phyloP scores from a whole-genome alignment of 1,140 invertebrate species.

The Brachionus koreanus region DNA sequence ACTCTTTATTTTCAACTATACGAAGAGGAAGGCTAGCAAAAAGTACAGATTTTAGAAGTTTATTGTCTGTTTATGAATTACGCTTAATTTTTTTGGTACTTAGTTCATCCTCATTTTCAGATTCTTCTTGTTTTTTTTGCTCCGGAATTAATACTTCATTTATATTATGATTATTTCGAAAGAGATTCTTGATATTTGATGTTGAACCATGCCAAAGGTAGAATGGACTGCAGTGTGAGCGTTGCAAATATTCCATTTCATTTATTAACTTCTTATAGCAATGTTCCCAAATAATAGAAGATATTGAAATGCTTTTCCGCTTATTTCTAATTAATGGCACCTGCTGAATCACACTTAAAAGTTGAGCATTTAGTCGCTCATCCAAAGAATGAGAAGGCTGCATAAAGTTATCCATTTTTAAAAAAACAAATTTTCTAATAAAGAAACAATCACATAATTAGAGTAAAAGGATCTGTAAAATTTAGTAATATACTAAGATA shows the following conservation, averaged over 20 bases:
- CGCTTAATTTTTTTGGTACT: not conserved
- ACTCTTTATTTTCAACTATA: not conserved
- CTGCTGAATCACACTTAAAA: not conserved
- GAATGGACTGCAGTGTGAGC: not conserved
- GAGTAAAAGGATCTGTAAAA: no score
- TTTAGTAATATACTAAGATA: no score
- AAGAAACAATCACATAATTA: no score
- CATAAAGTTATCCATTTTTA: not conserved
- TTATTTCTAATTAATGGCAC: not conserved
- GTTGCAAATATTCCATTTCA: not conserved
- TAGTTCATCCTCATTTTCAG: not conserved
- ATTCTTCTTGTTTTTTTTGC: not conserved
- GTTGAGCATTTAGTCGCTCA: not conserved
- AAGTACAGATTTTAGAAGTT: not conserved
- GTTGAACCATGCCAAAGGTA: not conserved
- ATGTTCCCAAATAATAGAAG: not conserved
- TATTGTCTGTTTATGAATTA: not conserved
- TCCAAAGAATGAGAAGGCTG: not conserved
- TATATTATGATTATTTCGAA: not conserved
- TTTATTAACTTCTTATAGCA: not conserved
- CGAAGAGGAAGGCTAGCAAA: not conserved
- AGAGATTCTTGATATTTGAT: not conserved
- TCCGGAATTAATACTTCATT: not conserved
- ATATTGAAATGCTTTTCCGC: no score
- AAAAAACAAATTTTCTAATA: no score